phyloP scores from a whole-genome alignment of 2,113 vertebrate genomes.

The Seriola aureovittata region DNA sequence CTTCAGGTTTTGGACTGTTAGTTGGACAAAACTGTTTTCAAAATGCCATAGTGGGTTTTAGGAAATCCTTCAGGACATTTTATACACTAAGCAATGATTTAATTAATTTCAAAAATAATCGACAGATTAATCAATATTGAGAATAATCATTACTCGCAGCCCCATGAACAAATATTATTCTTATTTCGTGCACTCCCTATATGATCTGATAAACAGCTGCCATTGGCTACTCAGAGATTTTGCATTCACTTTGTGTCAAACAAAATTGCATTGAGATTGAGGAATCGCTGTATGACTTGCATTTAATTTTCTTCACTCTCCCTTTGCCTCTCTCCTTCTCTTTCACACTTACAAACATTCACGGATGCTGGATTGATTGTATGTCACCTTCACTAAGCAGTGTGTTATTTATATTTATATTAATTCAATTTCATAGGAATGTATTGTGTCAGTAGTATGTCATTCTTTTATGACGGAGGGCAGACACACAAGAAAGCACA shows the following conservation, averaged over 20 bases:
- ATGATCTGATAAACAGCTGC: constrained; percentile 1
- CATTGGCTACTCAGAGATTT: too few relatives aligned
- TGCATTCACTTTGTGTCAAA: too few relatives aligned
- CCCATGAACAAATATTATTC: neutral
- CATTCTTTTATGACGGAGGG: constrained; percentile 14
- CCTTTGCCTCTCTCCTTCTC: neutral
- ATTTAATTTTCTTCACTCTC: neutral
- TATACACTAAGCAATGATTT: neutral
- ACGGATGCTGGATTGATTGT: constrained; percentile 24
- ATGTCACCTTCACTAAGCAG: constrained; percentile 11
- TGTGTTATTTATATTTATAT: constrained; percentile 37
- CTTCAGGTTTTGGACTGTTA: neutral
- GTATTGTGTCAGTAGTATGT: constrained; percentile 18
- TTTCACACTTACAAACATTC: neutral
- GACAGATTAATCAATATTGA: neutral
- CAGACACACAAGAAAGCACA: neutral
- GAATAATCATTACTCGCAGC: too few relatives aligned
- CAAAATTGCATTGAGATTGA: too few relatives aligned
- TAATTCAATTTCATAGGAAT: constrained; percentile 29
- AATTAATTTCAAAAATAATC: neutral
- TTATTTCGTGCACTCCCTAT: neutral
- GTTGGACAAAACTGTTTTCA: neutral
- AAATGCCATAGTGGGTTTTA: too few relatives aligned
- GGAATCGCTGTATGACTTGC: too few relatives aligned
- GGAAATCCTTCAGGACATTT: neutral